Base-by-base conservation (phyloP, 1,140 invertebrate species). In the Aphaenogaster floridana region DNA sequence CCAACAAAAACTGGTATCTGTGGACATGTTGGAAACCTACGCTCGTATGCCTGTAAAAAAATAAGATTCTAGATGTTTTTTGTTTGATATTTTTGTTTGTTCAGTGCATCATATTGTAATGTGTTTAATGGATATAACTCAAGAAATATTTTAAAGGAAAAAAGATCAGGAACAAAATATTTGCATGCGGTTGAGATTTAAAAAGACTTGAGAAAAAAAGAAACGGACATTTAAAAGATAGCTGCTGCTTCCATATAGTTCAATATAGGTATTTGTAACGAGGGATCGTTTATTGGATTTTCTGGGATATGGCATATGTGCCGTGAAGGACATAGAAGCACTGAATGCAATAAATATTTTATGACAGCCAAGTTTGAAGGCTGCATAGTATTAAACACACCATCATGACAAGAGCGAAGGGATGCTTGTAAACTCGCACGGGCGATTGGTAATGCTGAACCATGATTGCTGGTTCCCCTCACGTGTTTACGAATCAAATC, bases 381-480 rank as follows among this genome's bases (percentile, higher is more conserved):
- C 11, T 72, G 8, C 11, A 59, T 42, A 45, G 48, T 34, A 77
- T 92, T 72, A 91, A 94, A 98, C 98, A 97, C 96, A 99, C 99
- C 96, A 97, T 97, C 99, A 99, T 99, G 76, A 99, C 98, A 92
- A 99, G 96, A 95, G 99, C 98, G 95, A 99, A 99, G 48, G 99
- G 98, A 95, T 98, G 98, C 96, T 99, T 99, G 96, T 99, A 99
- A 80, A 99, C 98, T 96, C 99, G 97, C 5, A 99, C 98, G 89
- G 99, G 98, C 85, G 98, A 99, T 94, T 99, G 98, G 95, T 99
- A 99, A 94, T 99, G 98, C 96, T 99, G 99, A 92, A 99, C 99
- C 99, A 99, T 99, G 63, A 79, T 71, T 71, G 5, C 36, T 45
- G 15, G 2, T 45, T 48, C 17, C 52, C 59, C 9, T 64, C 68